Conservation (phyloP, 2,113 vertebrate species). For the Acrocephalus kingi region DNA sequence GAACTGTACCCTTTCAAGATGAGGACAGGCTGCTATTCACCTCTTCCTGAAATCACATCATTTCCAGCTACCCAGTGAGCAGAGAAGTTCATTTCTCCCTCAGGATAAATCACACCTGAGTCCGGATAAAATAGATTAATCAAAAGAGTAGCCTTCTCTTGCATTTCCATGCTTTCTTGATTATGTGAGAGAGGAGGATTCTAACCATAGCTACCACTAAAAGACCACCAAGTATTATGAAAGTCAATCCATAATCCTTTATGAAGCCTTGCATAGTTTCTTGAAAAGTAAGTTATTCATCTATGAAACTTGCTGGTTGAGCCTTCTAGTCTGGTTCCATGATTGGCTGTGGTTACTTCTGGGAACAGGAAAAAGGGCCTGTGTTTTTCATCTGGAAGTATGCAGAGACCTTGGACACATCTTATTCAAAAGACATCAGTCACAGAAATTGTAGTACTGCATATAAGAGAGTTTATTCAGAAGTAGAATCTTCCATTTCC, state of each 20-base stretch:
- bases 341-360: background rate
- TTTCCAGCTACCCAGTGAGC: background rate
- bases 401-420: background rate
- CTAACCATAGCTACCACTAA: background rate
- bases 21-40: background rate
- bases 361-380: background rate
- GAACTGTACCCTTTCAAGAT: background rate
- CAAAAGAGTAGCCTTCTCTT: background rate
- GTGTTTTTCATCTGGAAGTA: background rate
- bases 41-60: background rate
- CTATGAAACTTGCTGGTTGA: background rate
- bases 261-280: background rate
- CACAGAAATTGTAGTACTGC: background rate
- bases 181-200: background rate
- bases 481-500: background rate
- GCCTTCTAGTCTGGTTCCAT: background rate
- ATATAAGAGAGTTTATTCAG: background rate
- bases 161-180: background rate
- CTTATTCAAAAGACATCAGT: background rate
- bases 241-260: background rate
- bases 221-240: background rate
- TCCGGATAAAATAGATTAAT: background rate
- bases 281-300: slow-evolving; percentile 9
- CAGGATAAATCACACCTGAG: background rate
- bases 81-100: background rate